Conservation (phyloP, 1,140 invertebrate species). For the Metopolophium dirhodum region DNA sequence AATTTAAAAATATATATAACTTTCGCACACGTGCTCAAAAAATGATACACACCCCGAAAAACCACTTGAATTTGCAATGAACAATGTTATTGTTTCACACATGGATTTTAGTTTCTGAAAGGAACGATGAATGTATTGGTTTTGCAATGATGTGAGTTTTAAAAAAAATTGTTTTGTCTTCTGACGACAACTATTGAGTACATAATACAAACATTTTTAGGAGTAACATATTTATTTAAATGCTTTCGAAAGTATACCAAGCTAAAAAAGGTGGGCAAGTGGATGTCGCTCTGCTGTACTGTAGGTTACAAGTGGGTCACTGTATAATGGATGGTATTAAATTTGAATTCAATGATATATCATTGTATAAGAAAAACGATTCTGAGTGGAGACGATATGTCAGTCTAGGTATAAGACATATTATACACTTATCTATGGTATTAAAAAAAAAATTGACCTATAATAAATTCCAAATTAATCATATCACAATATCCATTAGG, state of each 20-base stretch:
- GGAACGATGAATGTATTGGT: background rate
- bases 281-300: too few species aligned
- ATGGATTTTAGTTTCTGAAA: background rate
- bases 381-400: too few species aligned
- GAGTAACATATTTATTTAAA: background rate
- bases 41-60: background rate
- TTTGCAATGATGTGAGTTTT: background rate
- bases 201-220: background rate
- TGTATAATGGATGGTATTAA: too few species aligned
- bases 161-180: background rate
- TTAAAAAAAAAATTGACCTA: too few species aligned
- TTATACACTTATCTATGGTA: too few species aligned
- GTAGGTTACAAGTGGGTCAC: too few species aligned
- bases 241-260: background rate
- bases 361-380: too few species aligned
- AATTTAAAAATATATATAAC: slow-evolving; percentile 28
- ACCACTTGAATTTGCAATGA: background rate
- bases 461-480: too few species aligned
- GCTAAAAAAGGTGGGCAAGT: too few species aligned
- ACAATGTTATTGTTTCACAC: background rate
- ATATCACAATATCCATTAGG: too few species aligned
- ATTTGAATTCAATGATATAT: too few species aligned
- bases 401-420: too few species aligned
- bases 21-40: background rate
- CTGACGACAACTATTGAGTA: background rate